phyloP scores from a whole-genome alignment of 1,140 invertebrate species.

The Sycobia sp. region DNA sequence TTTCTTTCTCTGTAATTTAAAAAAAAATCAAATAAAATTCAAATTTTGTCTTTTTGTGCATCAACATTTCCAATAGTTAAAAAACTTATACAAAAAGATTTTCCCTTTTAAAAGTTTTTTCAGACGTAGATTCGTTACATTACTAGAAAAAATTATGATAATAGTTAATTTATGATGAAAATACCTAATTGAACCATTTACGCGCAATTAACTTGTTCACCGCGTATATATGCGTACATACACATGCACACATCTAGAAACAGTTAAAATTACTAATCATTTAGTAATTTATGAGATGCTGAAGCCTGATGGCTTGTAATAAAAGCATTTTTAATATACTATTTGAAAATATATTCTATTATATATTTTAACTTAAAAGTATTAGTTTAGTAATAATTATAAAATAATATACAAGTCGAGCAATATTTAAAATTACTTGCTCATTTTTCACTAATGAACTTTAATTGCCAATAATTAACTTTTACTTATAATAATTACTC shows the following conservation, averaged over 20 bases:
- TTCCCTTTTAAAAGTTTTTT: no score
- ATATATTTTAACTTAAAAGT: no score
- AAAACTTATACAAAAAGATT: no score
- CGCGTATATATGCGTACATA: conserved; percentile 1
- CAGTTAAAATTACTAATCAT: background rate
- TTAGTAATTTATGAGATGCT: conserved; percentile 2
- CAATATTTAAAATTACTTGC: background rate
- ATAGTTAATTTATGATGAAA: conserved; percentile 23
- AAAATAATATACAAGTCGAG: background rate
- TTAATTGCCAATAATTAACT: conserved; percentile 12
- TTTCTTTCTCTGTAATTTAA: no score
- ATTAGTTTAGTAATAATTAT: no score
- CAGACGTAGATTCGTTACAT: no score
- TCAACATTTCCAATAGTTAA: no score
- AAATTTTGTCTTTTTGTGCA: no score
- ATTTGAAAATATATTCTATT: no score
- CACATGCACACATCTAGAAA: conserved; percentile 7
- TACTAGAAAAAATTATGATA: conserved; percentile 21
- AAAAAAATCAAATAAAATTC: no score
- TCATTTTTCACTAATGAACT: conserved; percentile 17
- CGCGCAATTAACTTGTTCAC: conserved; percentile 26
- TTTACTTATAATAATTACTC: background rate
- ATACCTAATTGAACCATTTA: conserved; percentile 23
- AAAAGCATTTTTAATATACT: background rate
- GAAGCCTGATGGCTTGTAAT: conserved; percentile 19